phyloP scores from a whole-genome alignment of 2,797 vertebrate species.

The Myotis daubentonii region DNA sequence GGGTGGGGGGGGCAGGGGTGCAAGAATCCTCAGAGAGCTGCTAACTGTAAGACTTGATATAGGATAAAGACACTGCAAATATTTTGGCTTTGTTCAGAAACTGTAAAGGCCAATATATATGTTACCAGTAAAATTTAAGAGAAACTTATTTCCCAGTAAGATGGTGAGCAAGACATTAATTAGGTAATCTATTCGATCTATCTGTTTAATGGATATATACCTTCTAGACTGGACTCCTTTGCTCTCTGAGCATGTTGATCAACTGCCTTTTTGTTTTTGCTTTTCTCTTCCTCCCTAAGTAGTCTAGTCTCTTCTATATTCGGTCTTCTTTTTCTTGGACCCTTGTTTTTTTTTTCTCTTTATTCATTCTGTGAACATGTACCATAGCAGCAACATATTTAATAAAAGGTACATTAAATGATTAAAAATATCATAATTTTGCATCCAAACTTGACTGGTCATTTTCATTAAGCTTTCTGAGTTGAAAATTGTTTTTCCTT shows the following conservation, averaged over 20 bases:
- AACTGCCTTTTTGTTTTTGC: background rate
- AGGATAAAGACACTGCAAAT: background rate
- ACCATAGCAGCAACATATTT: background rate
- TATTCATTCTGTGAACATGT: background rate
- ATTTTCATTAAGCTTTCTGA: background rate
- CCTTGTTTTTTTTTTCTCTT: background rate
- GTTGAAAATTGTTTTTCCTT: background rate
- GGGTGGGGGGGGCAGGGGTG: rapidly evolving
- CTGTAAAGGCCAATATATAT: background rate
- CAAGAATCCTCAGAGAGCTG: background rate
- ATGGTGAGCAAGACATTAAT: background rate
- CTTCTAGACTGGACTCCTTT: background rate
- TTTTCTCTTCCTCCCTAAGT: background rate
- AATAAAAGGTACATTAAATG: background rate
- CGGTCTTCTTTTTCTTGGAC: background rate
- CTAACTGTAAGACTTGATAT: background rate
- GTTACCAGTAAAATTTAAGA: background rate
- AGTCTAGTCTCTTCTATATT: background rate
- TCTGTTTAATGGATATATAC: background rate
- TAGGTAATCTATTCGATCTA: background rate
- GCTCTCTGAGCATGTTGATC: background rate
- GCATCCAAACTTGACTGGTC: background rate
- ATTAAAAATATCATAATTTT: background rate
- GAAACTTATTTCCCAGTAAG: background rate
- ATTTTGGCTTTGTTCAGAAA: background rate